Base-by-base conservation (phyloP, 2,888 invertebrate species). In the Cordilura impudica region DNA sequence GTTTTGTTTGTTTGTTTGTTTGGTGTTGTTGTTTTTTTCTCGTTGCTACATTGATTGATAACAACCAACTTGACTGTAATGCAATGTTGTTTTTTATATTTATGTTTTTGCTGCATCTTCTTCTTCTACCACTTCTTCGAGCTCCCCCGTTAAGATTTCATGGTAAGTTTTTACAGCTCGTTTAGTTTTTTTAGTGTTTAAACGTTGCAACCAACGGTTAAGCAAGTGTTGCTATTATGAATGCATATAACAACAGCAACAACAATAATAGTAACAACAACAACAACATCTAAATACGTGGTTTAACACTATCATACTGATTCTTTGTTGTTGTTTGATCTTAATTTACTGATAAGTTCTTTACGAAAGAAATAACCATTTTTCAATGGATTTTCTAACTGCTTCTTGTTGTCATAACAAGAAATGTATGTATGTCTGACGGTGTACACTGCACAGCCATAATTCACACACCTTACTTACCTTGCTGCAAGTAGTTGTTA, bases 11-110 rank as follows among this genome's bases (percentile, higher is more conserved):
- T 47, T 10, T 58, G 19, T 16, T 10, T 54, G 16, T 10, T 21
- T 23, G 16, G n/a, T 71, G 53, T 43, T 61, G 53, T 51, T 58
- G 14, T 39, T 18, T 16, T 18, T 31, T 1, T n/a, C 19, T 61
- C 35, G 23, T 21, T 63, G 10, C 18, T 51, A n/a, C 23, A 65
- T 78, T 70, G 78, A 78, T 78, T 78, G 69, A 78, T 78, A 78
- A 73, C 58, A 51, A 78, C 45, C 63, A 61, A 6, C 23, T 45
- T 65, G 61, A 26, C 29, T 45, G 54, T 21, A 63, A 56, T 31
- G 47, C 47, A 66, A 47, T 60, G 51, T 56, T 43, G 60, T 66
- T 65, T 10, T 12, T 65, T 18, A 10, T 3, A 6, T 14, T 16
- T 1, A 19, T 65, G 45, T 29, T 39, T 19, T 18, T 70, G 60